Conservation (phyloP, 1,140 invertebrate genomes). For the Penaeus japonicus region DNA sequence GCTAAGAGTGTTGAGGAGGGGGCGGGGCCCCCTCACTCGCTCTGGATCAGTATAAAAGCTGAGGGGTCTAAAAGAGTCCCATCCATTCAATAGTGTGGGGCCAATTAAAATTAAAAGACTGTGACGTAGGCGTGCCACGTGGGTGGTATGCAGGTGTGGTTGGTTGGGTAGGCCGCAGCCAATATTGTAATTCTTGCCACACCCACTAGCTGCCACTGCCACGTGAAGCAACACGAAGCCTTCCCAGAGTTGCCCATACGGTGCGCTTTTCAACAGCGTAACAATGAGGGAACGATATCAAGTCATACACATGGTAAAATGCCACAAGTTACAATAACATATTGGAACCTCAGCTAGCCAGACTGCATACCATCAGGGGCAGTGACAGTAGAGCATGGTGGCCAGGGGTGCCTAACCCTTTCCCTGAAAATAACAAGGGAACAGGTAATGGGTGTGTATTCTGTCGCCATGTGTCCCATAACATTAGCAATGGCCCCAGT, state of each 20-base stretch:
- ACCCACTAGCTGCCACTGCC: slow-evolving; percentile 41
- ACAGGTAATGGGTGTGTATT: slow-evolving; percentile 17
- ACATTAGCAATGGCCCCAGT: slow-evolving; percentile 44
- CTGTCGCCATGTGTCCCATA: slow-evolving; percentile 54
- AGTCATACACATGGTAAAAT: slow-evolving; percentile 50
- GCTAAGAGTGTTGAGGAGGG: slow-evolving; percentile 42
- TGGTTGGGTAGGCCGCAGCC: slow-evolving; percentile 29
- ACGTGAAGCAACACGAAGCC: slow-evolving; percentile 51
- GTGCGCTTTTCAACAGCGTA: slow-evolving; percentile 50
- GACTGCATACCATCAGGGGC: slow-evolving; percentile 33
- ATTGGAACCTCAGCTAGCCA: slow-evolving; percentile 19
- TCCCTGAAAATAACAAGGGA: not conserved
- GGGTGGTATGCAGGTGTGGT: slow-evolving; percentile 25
- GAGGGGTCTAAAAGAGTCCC: slow-evolving; percentile 51
- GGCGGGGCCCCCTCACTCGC: slow-evolving; percentile 17
- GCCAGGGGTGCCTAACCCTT: not conserved
- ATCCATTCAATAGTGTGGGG: slow-evolving; percentile 50
- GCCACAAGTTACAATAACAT: slow-evolving; percentile 45
- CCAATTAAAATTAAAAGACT: slow-evolving; percentile 52
- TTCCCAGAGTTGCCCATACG: slow-evolving; percentile 45
- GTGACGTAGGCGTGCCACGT: slow-evolving; percentile 48
- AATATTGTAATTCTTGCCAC: slow-evolving; percentile 21
- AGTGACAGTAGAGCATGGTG: slow-evolving; percentile 19
- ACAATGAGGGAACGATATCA: slow-evolving; percentile 48
- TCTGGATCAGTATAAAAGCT: slow-evolving; percentile 55